These are phyloP conservation scores for Brachionus paranguensis DNA, from an alignment of 1,140 invertebrate genomes.

Conservation along the genomic window DNA sequence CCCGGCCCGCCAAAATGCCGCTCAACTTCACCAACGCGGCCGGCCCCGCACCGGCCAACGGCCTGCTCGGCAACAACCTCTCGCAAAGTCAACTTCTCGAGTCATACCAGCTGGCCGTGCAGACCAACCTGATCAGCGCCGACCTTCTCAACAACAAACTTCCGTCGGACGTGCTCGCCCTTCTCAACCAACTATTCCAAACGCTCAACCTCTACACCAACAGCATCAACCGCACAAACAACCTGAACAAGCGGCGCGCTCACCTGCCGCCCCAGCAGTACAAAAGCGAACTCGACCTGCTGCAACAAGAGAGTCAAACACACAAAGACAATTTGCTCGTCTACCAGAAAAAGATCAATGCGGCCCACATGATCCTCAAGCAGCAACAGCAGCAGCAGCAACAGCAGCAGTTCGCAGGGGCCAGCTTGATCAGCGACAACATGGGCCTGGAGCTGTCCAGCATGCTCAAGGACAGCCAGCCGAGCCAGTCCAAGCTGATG, in stretches of 20 bases:
- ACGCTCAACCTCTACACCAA: background rate
- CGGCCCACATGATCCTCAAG: slow-evolving; percentile 20
- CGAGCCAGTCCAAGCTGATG: background rate
- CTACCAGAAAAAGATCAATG: background rate
- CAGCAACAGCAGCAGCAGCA: slow-evolving; percentile 13
- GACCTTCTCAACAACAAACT: slow-evolving; percentile 32
- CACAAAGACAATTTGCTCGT: background rate
- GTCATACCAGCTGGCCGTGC: background rate
- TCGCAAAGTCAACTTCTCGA: background rate
- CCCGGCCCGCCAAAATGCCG: background rate
- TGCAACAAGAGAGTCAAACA: slow-evolving; percentile 6
- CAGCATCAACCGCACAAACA: background rate
- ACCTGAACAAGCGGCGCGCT: background rate
- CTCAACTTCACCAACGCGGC: background rate
- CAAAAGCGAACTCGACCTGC: background rate
- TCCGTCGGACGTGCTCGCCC: background rate
- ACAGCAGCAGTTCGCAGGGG: background rate
- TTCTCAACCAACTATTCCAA: slow-evolving; percentile 36
- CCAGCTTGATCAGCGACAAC: too few relatives aligned
- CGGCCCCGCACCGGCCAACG: background rate
- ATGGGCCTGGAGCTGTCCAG: too few relatives aligned
- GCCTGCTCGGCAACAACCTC: background rate
- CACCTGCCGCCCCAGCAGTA: background rate
- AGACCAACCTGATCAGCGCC: background rate
- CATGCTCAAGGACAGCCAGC: slow-evolving; percentile 2